These are phyloP conservation scores for Pelochelys cantorii DNA, from an alignment of 2,797 vertebrate genomes.

Conservation along the genomic window DNA sequence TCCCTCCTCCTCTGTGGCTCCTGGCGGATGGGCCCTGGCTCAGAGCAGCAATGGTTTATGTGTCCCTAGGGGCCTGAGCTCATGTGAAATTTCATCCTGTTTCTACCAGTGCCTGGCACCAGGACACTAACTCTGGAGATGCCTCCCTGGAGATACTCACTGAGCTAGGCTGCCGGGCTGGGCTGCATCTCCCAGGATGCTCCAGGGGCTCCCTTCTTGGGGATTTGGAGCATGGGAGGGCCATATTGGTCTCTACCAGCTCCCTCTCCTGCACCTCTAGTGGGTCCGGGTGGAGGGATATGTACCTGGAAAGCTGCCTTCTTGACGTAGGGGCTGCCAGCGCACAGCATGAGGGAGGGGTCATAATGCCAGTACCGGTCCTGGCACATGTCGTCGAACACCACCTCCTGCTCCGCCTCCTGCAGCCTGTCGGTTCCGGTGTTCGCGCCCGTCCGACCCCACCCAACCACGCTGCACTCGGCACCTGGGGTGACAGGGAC, in stretches of 20 bases:
- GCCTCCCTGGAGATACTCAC: not conserved
- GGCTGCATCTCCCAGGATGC: not conserved
- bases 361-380: not conserved
- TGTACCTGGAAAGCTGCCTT: not conserved
- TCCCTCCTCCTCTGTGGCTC: not conserved
- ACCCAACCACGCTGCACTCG: not conserved
- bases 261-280: not conserved
- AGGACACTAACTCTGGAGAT: not conserved
- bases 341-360: not conserved
- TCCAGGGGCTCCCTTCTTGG: rapidly evolving
- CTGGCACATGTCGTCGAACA: not conserved
- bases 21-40: not conserved
- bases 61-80: too few relatives aligned
- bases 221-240: rapidly evolving
- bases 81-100: not conserved
- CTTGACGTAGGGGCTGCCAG: not conserved
- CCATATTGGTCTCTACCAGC: rapidly evolving
- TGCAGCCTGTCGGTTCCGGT: not conserved
- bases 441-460: not conserved
- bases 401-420: not conserved
- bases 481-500: rapidly evolving
- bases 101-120: not conserved
- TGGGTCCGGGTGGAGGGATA: not conserved
- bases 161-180: not conserved
- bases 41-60: not conserved